These are phyloP conservation scores for Epsilonema sp. DNA, from an alignment of 2,888 invertebrate genomes.

Conservation along the genomic window DNA sequence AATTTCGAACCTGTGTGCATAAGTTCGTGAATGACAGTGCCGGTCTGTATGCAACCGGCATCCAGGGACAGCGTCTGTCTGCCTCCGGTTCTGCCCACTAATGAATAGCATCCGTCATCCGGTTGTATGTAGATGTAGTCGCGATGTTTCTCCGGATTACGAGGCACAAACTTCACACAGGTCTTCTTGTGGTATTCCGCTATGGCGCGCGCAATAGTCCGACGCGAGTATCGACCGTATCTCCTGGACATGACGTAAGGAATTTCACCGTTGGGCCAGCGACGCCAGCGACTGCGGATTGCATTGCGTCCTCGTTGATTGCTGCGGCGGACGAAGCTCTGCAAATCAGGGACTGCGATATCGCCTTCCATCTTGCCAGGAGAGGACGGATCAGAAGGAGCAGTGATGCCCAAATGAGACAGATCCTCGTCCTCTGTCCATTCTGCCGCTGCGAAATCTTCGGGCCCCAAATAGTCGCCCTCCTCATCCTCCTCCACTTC, in stretches of 20 bases:
- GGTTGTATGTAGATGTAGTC: conserved; percentile 41
- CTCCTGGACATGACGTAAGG: conserved; percentile 24
- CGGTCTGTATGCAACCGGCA: conserved; percentile 24
- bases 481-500: background rate
- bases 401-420: background rate
- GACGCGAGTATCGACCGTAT: conserved; percentile 24
- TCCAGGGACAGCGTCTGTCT: conserved; percentile 39
- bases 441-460: background rate
- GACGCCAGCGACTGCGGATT: conserved; percentile 7
- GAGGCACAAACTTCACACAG: conserved; percentile 31
- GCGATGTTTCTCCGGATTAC: conserved; percentile 13
- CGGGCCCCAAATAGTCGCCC: background rate
- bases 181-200: conserved; percentile 42
- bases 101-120: conserved; percentile 49
- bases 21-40: conserved; percentile 20
- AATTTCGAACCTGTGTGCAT: too few species aligned
- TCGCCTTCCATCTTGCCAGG: background rate
- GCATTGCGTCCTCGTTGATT: conserved; percentile 2
- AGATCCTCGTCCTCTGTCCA: background rate
- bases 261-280: conserved; percentile 24
- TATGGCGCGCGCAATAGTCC: conserved; percentile 17
- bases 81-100: conserved; percentile 49
- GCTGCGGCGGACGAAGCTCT: conserved; percentile 3
- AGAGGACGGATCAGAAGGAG: background rate
- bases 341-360: background rate